Evolutionary conservation across 2,113 vertebrate genomes (phyloP), one percentile per base, ranked within the genome.

Genomic region (Progne subis): DNA sequence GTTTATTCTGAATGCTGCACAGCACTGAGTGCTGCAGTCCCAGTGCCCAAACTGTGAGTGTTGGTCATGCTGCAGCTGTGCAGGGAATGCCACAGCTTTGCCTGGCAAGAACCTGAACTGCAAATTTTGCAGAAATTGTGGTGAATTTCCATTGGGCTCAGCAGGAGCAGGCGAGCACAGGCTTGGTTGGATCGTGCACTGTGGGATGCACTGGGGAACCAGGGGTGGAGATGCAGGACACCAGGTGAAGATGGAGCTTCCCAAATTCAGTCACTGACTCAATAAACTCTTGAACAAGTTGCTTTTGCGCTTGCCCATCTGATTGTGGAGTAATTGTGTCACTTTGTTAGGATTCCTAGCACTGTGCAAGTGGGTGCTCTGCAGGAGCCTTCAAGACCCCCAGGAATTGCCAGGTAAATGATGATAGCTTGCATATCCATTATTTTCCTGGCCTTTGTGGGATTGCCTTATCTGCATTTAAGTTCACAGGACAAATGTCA

Each of bases 181-280:
- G 8, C 21, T 53, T 0, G 0, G 8, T 0, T 53, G 28, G 59
- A 11, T 50, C 0, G 3, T 43, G 23, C 69, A 18, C 37, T 2
- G 2, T 25, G 16, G 64, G 50, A 9, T 39, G 34, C 16, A 12
- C 29, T 11, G 67, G 41, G 41, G 61, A 71, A 4, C 43, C 43
- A 17, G 44, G 46, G 25, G 1, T 63, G 50, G 67, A 41, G 21
- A 14, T 60, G 49, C 18, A 76, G n/a, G 41, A 60, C 34, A 52
- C 6, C 43, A 34, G 7, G 34, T 16, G 69, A 67, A 64, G 52
- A 28, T 7, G 5, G 26, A 72, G 47, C 4, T 5, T 9, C 23
- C 65, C 18, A 19, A 32, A n/a, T 41, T 83, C 64, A 75, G 25
- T 16, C n/a, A 19, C 23, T 50, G 34, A 20, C 31, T 81, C 21